phyloP scores from a whole-genome alignment of 2,797 vertebrate genomes.

The Peromyscus aztecus region DNA sequence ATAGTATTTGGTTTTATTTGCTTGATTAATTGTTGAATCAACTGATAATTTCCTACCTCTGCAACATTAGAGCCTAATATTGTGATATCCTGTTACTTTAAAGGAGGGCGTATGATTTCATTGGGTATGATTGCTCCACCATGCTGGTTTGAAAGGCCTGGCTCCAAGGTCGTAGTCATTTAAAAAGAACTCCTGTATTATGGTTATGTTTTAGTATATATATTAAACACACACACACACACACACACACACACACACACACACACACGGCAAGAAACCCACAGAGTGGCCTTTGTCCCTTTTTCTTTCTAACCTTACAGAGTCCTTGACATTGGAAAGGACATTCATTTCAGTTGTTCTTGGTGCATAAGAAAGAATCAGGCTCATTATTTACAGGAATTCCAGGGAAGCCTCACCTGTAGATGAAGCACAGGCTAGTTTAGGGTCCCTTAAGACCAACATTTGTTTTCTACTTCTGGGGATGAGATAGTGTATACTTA shows the following conservation, averaged over 20 bases:
- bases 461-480: slow-evolving; percentile 3
- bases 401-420: not conserved
- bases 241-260: no score
- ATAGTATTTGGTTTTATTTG: slow-evolving; percentile 17
- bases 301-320: not conserved
- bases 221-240: no score
- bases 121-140: not conserved
- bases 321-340: not conserved
- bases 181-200: not conserved
- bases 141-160: not conserved
- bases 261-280: not conserved
- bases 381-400: slow-evolving; percentile 53
- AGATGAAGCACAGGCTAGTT: not conserved
- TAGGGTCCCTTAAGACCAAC: slow-evolving; percentile 11
- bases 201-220: not conserved
- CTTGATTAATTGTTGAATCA: not conserved
- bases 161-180: not conserved
- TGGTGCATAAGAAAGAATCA: slow-evolving; percentile 2
- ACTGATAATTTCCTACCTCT: not conserved
- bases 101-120: not conserved
- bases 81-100: not conserved
- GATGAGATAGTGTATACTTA: slow-evolving; percentile 6
- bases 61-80: not conserved
- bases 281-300: not conserved
- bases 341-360: slow-evolving; percentile 34